Conservation (phyloP, 2,113 vertebrate genomes). For the Suricata suricatta region DNA sequence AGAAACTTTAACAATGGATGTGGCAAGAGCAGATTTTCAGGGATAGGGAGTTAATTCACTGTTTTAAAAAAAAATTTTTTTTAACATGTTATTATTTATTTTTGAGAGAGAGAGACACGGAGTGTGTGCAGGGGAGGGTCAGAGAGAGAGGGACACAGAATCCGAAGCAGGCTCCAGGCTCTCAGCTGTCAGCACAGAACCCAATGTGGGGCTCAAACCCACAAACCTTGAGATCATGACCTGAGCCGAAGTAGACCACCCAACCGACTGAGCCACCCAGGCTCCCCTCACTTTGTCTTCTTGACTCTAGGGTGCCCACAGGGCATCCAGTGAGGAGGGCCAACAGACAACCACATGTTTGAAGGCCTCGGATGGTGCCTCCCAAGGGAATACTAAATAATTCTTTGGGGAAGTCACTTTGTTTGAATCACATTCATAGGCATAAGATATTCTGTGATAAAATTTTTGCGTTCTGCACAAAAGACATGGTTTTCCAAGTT, state of each 20-base stretch:
- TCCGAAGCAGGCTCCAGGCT: no score
- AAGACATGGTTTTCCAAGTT: background rate
- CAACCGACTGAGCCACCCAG: no score
- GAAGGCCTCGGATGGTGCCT: background rate
- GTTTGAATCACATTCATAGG: background rate
- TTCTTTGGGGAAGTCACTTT: conserved; percentile 14
- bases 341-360: background rate
- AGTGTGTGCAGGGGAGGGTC: no score
- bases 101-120: no score
- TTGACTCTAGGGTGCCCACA: background rate
- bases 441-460: background rate
- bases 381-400: background rate
- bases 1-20: background rate
- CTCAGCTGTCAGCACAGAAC: no score
- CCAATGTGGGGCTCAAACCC: no score
- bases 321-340: background rate
- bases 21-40: background rate
- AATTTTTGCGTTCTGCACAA: background rate
- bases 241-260: no score
- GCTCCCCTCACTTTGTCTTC: background rate
- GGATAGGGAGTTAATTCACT: background rate
- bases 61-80: no score
- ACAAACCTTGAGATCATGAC: no score
- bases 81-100: no score
- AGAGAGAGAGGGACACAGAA: no score